These are phyloP conservation scores for Molanna angustata DNA, from an alignment of 2,888 invertebrate species.

Conservation along the genomic window DNA sequence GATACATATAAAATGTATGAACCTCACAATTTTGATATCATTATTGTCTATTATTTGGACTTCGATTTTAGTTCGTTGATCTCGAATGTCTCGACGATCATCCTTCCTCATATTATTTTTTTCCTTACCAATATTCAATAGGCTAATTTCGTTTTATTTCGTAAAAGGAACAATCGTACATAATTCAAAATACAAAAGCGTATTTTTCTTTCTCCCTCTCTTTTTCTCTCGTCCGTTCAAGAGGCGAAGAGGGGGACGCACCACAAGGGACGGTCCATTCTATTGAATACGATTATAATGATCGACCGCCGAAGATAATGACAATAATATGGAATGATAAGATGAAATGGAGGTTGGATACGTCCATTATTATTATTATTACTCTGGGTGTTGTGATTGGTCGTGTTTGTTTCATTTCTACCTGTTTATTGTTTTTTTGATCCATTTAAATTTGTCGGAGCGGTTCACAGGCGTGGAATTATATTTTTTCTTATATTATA, in stretches of 20 bases:
- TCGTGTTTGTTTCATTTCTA: constrained; percentile 24
- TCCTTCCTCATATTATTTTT: too few species aligned
- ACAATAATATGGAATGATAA: constrained; percentile 31
- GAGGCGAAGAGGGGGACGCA: constrained; percentile 10
- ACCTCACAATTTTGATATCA: too few species aligned
- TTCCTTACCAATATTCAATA: too few species aligned
- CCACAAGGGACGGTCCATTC: constrained; percentile 9
- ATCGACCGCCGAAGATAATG: constrained; percentile 26
- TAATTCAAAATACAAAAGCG: constrained; percentile 2
- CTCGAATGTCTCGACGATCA: too few species aligned
- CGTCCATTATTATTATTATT: constrained; percentile 2
- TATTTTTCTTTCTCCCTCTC: background rate
- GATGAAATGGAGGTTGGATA: constrained; percentile 33
- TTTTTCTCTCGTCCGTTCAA: background rate
- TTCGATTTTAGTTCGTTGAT: too few species aligned
- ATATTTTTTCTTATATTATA: too few species aligned
- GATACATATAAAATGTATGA: too few species aligned
- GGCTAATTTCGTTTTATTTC: too few species aligned
- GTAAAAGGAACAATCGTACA: too few species aligned
- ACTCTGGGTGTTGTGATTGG: constrained; percentile 16
- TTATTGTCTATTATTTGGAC: too few species aligned
- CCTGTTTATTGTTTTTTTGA: constrained; percentile 28
- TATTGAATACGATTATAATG: constrained; percentile 26
- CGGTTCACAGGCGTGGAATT: too few species aligned
- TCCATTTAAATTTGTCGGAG: too few species aligned